Conservation (phyloP, 2,888 invertebrate genomes). For the Tachina grossa region DNA sequence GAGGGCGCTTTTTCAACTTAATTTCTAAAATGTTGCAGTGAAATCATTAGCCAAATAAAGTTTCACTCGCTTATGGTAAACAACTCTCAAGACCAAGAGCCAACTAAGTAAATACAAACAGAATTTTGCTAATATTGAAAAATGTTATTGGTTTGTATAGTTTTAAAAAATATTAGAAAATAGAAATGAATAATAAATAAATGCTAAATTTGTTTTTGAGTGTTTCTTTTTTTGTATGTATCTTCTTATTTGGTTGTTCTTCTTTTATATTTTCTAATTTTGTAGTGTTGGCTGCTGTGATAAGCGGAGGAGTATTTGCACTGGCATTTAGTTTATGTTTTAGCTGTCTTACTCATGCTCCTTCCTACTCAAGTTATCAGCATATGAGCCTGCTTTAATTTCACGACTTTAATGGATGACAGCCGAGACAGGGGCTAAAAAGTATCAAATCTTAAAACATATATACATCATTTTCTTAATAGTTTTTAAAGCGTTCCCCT, state of each 20-base stretch:
- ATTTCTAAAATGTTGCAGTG: slow-evolving; percentile 49
- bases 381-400: slow-evolving; percentile 12
- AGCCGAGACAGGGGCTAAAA: not conserved
- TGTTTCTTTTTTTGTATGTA: not conserved
- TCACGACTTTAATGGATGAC: slow-evolving; percentile 10
- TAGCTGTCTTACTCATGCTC: slow-evolving; percentile 1
- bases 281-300: not conserved
- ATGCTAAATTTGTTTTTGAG: slow-evolving; percentile 59
- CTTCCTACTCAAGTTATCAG: slow-evolving; percentile 1
- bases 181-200: slow-evolving; percentile 55
- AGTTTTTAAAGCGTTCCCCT: not conserved
- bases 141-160: not conserved
- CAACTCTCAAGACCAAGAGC: not conserved
- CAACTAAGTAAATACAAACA: slow-evolving; percentile 6
- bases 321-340: slow-evolving; percentile 23
- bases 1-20: slow-evolving; percentile 63
- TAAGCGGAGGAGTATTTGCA: not conserved
- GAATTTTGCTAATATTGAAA: not conserved
- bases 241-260: not conserved
- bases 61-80: not conserved
- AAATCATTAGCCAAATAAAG: slow-evolving; percentile 2
- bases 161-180: not conserved
- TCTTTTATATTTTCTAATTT: slow-evolving; percentile 24
- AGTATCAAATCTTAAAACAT: not conserved
- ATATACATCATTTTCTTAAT: not conserved